Conservation (phyloP, 2,113 vertebrate genomes). For the Neomonachus schauinslandi region DNA sequence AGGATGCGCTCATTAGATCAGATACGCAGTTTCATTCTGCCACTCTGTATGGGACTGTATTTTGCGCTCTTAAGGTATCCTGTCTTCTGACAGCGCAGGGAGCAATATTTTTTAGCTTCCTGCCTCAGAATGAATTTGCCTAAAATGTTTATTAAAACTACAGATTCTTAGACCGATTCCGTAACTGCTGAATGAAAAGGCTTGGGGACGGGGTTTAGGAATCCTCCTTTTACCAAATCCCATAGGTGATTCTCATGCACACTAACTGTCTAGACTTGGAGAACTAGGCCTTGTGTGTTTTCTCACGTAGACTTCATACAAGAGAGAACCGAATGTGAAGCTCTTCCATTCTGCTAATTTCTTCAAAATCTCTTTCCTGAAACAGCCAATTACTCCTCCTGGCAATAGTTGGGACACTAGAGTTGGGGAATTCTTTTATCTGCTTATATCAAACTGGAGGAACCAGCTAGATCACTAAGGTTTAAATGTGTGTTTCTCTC, state of each 20-base stretch:
- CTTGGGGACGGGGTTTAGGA: not conserved
- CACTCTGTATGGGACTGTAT: accelerated
- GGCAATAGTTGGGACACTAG: not conserved
- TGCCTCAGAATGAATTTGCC: not conserved
- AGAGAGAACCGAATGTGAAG: not conserved
- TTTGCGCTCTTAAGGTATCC: not conserved
- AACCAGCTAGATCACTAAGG: not conserved
- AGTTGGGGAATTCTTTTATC: not conserved
- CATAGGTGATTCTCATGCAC: not conserved
- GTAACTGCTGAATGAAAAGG: not conserved
- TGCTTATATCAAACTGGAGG: not conserved
- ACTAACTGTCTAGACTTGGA: not conserved
- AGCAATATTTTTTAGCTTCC: not conserved
- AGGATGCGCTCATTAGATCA: not conserved
- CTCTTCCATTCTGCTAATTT: not conserved
- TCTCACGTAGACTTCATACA: not conserved
- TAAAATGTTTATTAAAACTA: not conserved
- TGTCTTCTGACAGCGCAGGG: not conserved
- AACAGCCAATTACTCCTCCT: not conserved
- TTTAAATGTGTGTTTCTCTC: not conserved
- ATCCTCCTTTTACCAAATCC: not conserved
- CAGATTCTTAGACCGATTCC: not conserved
- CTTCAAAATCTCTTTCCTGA: not conserved
- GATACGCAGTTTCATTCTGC: accelerated
- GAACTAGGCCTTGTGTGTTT: not conserved